Evolutionary conservation across 2,797 vertebrate species (phyloP).

Genomic region (Sebastes nivosus): DNA sequence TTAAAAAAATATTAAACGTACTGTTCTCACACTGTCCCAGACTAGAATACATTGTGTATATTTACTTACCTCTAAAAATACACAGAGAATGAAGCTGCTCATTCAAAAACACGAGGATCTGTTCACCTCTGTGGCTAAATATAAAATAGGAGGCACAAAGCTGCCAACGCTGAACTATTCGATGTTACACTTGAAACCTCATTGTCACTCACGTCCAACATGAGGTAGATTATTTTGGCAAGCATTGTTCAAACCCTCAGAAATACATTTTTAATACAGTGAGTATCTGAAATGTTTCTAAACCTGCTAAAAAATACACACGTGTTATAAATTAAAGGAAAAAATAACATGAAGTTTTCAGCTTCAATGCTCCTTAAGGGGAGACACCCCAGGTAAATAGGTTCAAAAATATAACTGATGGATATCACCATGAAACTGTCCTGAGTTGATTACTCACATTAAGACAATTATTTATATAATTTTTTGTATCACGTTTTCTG

Average conservation of each 20-base stretch:
- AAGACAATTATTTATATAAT: too few species aligned
- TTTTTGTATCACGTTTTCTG: too few species aligned
- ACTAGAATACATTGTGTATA: not conserved
- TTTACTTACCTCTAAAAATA: not conserved
- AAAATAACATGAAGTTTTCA: too few species aligned
- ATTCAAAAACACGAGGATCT: not conserved
- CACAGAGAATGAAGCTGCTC: not conserved
- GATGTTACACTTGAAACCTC: not conserved
- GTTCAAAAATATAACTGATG: too few species aligned
- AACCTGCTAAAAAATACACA: not conserved
- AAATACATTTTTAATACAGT: not conserved
- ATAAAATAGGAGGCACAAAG: not conserved
- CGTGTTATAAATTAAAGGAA: too few species aligned
- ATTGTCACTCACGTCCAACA: not conserved
- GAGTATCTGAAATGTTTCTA: not conserved
- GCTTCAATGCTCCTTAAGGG: too few species aligned
- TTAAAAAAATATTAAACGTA: not conserved
- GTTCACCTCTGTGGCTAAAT: not conserved
- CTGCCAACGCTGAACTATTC: not conserved
- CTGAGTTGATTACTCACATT: too few species aligned
- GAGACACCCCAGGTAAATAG: too few species aligned
- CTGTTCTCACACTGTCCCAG: not conserved
- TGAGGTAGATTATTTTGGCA: not conserved
- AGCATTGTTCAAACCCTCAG: not conserved
- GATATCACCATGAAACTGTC: too few species aligned